These are phyloP conservation scores for Antidorcas marsupialis DNA, from an alignment of 2,113 vertebrate species.

Conservation along the genomic window DNA sequence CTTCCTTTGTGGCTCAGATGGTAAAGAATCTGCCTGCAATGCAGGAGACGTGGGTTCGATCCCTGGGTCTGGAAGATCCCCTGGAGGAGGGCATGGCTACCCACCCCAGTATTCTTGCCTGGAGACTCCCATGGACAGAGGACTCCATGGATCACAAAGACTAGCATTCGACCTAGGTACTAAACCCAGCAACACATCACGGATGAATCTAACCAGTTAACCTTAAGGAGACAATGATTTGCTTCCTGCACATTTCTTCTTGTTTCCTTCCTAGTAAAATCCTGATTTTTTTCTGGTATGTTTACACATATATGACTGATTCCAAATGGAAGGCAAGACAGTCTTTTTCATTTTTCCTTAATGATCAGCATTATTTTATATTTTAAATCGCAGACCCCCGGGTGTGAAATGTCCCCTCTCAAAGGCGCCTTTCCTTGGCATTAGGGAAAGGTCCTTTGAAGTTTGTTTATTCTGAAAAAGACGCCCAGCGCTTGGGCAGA, in stretches of 20 bases:
- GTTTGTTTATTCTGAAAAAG: background rate
- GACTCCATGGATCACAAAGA: background rate
- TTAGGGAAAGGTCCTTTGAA: background rate
- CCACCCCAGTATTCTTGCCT: background rate
- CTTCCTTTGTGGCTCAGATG: background rate
- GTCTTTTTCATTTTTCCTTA: background rate
- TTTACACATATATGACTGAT: background rate
- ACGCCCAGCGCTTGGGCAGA: background rate
- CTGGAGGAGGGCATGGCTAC: background rate
- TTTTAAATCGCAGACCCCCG: background rate
- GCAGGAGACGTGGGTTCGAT: accelerated
- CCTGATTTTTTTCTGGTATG: background rate
- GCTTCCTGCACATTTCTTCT: accelerated
- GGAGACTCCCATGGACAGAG: background rate
- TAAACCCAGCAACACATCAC: background rate
- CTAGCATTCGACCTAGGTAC: background rate
- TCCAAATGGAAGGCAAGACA: background rate
- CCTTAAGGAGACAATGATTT: no score
- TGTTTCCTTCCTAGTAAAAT: background rate
- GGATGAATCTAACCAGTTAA: accelerated
- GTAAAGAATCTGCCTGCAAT: background rate
- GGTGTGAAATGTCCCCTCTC: background rate
- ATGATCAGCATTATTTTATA: background rate
- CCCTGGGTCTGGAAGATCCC: background rate
- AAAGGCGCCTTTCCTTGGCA: background rate